These are phyloP conservation scores for Willowsia nigromaculata DNA, from an alignment of 2,888 invertebrate species.

Conservation along the genomic window DNA sequence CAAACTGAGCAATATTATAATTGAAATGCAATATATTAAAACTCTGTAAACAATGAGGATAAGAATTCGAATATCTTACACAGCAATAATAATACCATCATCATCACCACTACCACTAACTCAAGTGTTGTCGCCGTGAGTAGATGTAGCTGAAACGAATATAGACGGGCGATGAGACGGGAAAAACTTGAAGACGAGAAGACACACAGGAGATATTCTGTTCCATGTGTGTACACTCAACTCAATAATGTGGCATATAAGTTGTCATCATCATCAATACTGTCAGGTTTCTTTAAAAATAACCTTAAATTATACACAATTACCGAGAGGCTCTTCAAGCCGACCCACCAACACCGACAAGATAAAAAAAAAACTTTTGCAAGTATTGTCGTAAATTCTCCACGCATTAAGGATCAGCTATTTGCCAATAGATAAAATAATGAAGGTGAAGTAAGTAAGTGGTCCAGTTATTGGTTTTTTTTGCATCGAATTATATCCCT, in stretches of 20 bases:
- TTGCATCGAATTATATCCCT: not conserved
- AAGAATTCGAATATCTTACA: constrained; percentile 4
- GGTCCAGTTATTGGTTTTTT: constrained; percentile 34
- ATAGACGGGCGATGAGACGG: not conserved
- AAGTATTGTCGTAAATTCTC: constrained; percentile 8
- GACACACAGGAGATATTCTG: not conserved
- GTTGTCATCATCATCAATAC: constrained; percentile 64
- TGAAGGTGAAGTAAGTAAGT: not conserved
- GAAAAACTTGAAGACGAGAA: not conserved
- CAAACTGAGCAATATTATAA: constrained; percentile 33
- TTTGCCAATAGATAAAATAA: constrained; percentile 4
- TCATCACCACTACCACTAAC: not conserved
- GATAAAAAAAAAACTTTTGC: not conserved
- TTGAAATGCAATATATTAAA: constrained; percentile 54
- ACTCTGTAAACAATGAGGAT: constrained; percentile 51
- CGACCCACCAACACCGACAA: not conserved
- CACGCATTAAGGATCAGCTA: not conserved
- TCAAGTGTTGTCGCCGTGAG: not conserved
- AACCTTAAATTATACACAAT: constrained; percentile 61
- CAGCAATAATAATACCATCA: not conserved
- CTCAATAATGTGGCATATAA: constrained; percentile 56
- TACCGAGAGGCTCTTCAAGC: not conserved
- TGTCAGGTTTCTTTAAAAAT: constrained; percentile 51
- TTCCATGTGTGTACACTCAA: constrained; percentile 35
- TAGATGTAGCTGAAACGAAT: not conserved